phyloP scores from a whole-genome alignment of 1,140 invertebrate genomes.

The Drosophila saltans region DNA sequence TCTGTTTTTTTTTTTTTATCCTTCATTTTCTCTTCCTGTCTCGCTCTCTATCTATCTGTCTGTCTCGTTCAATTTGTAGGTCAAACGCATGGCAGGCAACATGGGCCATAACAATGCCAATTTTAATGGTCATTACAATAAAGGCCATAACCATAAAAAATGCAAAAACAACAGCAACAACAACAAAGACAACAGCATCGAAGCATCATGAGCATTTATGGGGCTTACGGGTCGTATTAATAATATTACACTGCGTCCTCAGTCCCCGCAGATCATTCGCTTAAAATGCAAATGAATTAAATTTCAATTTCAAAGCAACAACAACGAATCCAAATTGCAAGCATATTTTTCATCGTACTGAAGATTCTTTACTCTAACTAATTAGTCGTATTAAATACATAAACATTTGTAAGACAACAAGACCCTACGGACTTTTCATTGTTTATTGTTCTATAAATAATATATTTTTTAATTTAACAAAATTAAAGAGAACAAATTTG shows the following conservation, averaged over 20 bases:
- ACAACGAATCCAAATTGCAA: slow-evolving; percentile 7
- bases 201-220: slow-evolving; percentile 69
- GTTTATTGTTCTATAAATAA: too few species aligned
- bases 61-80: slow-evolving; percentile 47
- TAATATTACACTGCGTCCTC: slow-evolving; percentile 63
- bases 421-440: too few species aligned
- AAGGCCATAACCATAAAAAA: slow-evolving; percentile 73
- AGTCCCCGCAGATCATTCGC: slow-evolving; percentile 46
- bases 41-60: slow-evolving; percentile 17
- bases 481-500: too few species aligned
- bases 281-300: slow-evolving; percentile 72
- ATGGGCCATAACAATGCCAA: slow-evolving; percentile 73
- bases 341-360: background rate
- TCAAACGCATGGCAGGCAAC: slow-evolving; percentile 46
- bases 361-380: background rate
- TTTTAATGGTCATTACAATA: slow-evolving; percentile 79
- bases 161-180: slow-evolving; percentile 37
- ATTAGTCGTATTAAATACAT: too few species aligned
- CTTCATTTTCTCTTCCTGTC: slow-evolving; percentile 8
- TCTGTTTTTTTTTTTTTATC: background rate
- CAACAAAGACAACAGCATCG: slow-evolving; percentile 29
- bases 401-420: too few species aligned
- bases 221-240: slow-evolving; percentile 77
- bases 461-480: too few species aligned
- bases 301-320: slow-evolving; percentile 57